phyloP scores from a whole-genome alignment of 2,888 invertebrate species.

The Ommatoiulus sabulosus region DNA sequence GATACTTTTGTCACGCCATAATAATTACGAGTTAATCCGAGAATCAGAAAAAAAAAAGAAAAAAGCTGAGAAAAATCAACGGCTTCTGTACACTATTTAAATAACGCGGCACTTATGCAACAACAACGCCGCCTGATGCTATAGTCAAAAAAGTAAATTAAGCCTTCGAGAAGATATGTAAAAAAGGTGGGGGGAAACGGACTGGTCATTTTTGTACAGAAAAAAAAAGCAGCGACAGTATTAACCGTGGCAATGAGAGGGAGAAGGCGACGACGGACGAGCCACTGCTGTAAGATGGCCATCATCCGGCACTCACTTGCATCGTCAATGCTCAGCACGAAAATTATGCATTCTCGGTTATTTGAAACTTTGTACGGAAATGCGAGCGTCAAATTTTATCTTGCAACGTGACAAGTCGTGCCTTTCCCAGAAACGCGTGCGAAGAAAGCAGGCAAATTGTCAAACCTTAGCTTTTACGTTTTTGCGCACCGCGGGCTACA shows the following conservation, averaged over 20 bases:
- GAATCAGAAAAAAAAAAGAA: background rate
- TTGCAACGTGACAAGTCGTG: no score
- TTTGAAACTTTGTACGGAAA: no score
- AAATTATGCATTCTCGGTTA: background rate
- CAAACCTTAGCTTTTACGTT: no score
- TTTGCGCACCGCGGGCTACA: no score
- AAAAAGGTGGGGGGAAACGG: background rate
- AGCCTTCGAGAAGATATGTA: background rate
- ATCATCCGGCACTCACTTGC: no score
- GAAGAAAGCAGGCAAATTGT: background rate
- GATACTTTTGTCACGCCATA: background rate
- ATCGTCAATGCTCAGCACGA: no score
- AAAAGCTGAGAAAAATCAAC: background rate
- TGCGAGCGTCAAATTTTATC: background rate
- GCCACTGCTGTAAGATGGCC: no score
- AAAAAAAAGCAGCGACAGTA: background rate
- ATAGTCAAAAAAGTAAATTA: background rate
- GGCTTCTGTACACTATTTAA: slow-evolving; percentile 3
- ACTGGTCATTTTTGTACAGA: background rate
- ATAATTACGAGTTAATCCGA: background rate
- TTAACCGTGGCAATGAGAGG: background rate
- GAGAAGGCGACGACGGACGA: background rate
- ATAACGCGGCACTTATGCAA: background rate
- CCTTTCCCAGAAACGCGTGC: background rate
- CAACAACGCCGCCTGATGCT: background rate